phyloP scores from a whole-genome alignment of 2,888 invertebrate species.

The Megaustenia siamemsis region DNA sequence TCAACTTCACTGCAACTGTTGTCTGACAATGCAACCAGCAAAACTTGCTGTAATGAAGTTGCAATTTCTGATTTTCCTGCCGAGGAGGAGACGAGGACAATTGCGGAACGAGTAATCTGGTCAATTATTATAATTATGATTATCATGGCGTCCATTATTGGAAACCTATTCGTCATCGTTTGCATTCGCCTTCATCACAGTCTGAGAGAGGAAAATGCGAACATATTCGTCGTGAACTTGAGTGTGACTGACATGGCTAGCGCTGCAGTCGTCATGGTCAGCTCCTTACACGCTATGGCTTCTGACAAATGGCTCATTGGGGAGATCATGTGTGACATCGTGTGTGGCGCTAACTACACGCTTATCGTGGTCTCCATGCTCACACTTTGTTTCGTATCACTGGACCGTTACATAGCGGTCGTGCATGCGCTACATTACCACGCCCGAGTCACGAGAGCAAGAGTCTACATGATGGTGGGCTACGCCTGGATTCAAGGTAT shows the following conservation, averaged over 20 bases:
- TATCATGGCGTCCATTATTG: slow-evolving; percentile 64
- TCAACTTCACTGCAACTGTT: background rate
- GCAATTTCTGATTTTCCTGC: background rate
- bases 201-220: slow-evolving; percentile 69
- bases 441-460: slow-evolving; percentile 60
- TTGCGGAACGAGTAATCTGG: slow-evolving; percentile 56
- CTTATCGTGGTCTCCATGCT: slow-evolving; percentile 79
- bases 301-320: slow-evolving; percentile 66
- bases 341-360: slow-evolving; percentile 78
- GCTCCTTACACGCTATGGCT: slow-evolving; percentile 64
- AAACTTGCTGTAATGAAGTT: background rate
- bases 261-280: slow-evolving; percentile 71
- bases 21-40: background rate
- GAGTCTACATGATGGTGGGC: slow-evolving; percentile 62
- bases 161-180: slow-evolving; percentile 72
- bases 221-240: slow-evolving; percentile 75
- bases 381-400: slow-evolving; percentile 77
- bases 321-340: slow-evolving; percentile 36
- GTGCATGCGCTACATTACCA: slow-evolving; percentile 72
- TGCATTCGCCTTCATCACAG: slow-evolving; percentile 61
- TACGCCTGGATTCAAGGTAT: slow-evolving; percentile 77
- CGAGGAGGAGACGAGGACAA: slow-evolving; percentile 8
- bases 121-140: slow-evolving; percentile 63
- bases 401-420: slow-evolving; percentile 77
- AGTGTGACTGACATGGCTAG: slow-evolving; percentile 71